These are phyloP conservation scores for Australoheros facetus DNA, from an alignment of 2,797 vertebrate genomes.

Conservation along the genomic window DNA sequence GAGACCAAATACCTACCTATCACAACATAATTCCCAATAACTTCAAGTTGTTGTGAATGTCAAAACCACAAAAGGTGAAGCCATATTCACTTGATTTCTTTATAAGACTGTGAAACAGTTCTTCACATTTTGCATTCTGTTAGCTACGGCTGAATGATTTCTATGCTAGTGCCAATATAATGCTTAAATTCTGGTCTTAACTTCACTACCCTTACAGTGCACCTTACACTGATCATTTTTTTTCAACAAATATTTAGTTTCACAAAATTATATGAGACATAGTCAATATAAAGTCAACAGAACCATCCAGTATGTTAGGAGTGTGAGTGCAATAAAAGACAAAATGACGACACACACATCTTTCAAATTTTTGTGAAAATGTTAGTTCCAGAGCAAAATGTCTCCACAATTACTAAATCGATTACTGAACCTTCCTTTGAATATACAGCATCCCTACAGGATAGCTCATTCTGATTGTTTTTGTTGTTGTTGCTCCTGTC, in stretches of 20 bases:
- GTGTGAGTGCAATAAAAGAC: too few relatives aligned
- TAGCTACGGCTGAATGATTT: not conserved
- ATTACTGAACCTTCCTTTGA: not conserved
- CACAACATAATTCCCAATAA: not conserved
- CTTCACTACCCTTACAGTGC: not conserved
- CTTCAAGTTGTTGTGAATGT: not conserved
- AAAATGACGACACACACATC: not conserved
- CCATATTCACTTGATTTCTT: rapidly evolving
- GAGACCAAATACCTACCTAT: not conserved
- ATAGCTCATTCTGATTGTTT: too few relatives aligned
- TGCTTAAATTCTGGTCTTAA: not conserved
- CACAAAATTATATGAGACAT: too few relatives aligned
- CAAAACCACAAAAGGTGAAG: not conserved
- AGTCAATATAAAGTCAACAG: too few relatives aligned
- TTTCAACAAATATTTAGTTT: too few relatives aligned
- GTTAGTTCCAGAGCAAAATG: too few relatives aligned
- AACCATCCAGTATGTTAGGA: too few relatives aligned
- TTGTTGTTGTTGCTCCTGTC: not conserved
- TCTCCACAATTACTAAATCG: not conserved
- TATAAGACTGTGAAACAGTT: not conserved
- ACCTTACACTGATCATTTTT: not conserved
- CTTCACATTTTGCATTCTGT: not conserved
- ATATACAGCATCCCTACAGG: not conserved
- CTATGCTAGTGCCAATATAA: not conserved
- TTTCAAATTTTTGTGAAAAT: not conserved